Evolutionary conservation across 1,140 invertebrate genomes (phyloP).

Genomic region (Capitella teleta): DNA sequence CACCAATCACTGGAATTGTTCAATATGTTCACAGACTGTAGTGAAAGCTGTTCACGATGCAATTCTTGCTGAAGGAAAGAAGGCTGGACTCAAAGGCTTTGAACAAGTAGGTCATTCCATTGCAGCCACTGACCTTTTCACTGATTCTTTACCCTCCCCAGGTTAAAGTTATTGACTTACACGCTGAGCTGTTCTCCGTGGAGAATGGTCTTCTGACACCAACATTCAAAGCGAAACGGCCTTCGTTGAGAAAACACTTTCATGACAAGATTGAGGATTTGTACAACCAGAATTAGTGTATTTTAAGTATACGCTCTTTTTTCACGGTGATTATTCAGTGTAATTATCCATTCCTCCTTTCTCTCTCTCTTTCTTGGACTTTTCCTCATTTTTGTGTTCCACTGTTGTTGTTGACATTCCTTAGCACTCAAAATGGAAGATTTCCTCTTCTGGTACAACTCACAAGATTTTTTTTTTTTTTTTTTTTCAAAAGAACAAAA

Average conservation of each 20-base stretch:
- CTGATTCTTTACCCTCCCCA: too few relatives aligned
- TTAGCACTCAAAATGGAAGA: too few relatives aligned
- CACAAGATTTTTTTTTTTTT: too few relatives aligned
- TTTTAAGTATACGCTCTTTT: too few relatives aligned
- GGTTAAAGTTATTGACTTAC: conserved; percentile 90
- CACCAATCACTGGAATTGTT: neutral
- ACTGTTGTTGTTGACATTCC: too few relatives aligned
- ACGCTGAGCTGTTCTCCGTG: conserved; percentile 85
- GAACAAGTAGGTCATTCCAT: conserved; percentile 87
- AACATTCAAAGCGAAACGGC: conserved; percentile 87
- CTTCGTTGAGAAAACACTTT: conserved; percentile 22
- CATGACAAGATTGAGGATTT: neutral
- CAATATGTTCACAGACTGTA: conserved; percentile 44
- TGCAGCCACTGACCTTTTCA: too few relatives aligned
- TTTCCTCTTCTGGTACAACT: too few relatives aligned
- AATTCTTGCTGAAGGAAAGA: conserved; percentile 71
- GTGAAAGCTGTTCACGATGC: conserved; percentile 80
- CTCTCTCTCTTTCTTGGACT: too few relatives aligned
- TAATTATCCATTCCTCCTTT: too few relatives aligned
- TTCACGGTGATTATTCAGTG: too few relatives aligned
- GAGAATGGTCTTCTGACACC: conserved; percentile 95
- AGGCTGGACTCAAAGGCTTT: conserved; percentile 81
- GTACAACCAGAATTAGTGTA: neutral
- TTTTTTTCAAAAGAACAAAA: too few relatives aligned
- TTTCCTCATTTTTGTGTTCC: too few relatives aligned